Conservation (phyloP, 2,797 vertebrate genomes). For the Tangara arthus region DNA sequence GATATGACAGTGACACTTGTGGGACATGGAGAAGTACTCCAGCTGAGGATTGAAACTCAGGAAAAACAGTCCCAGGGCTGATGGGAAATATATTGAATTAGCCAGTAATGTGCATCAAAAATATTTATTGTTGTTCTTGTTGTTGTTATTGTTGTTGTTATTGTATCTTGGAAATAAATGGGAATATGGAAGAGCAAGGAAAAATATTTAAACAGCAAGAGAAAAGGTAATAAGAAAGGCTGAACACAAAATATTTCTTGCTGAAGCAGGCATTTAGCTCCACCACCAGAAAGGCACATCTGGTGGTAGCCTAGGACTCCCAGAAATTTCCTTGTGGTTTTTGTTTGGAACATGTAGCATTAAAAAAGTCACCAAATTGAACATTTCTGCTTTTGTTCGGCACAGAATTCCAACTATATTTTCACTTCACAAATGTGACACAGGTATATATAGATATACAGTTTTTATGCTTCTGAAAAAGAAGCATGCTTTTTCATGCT, state of each 20-base stretch:
- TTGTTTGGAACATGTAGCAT: background rate
- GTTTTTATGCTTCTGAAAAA: background rate
- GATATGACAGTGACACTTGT: too few relatives aligned
- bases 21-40: background rate
- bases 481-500: too few relatives aligned
- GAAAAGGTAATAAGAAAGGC: background rate
- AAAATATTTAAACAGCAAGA: background rate
- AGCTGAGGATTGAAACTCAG: background rate
- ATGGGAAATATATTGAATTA: background rate
- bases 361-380: background rate
- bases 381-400: background rate
- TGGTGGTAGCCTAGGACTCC: background rate
- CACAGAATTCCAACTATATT: background rate
- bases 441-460: rapidly evolving
- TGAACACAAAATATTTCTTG: background rate
- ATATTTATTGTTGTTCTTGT: background rate
- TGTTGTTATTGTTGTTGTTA: background rate
- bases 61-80: background rate
- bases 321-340: background rate
- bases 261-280: background rate
- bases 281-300: background rate
- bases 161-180: background rate
- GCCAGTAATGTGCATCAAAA: background rate
- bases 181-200: background rate
- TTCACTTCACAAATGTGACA: background rate